Base-by-base conservation (phyloP, 2,888 invertebrate genomes). In the Drosophila neotestacea region DNA sequence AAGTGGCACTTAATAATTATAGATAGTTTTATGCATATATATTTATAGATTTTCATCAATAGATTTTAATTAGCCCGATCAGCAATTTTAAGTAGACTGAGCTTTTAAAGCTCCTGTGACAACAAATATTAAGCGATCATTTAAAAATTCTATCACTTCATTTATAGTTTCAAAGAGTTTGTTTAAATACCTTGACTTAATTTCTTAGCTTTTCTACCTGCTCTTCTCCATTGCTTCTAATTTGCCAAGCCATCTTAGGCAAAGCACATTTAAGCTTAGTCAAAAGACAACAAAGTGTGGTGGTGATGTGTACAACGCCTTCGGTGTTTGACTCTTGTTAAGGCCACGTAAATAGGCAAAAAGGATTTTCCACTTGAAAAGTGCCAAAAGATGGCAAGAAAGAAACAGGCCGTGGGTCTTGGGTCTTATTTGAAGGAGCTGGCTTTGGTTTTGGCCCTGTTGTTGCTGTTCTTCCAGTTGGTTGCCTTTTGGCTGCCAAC, bases 321-420 rank as follows among this genome's bases (percentile, higher is more conserved):
- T 63, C 50, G 69, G 73, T 81, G 76, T 81, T 81, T 78, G 81
- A 85, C 78, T 55, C 44, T 73, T 75, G 74, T 71, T 81, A 78
- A 80, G 78, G 67, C 85, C 71, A 82, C 73, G 81, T 73, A 73
- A 83, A 83, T 83, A 83, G 86, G 78, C 84, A 85, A 84, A 87
- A 88, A 85, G 89, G 85, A 86, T 90, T 90, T 88, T 86, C 90
- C 90, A 88, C 90, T 86, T 86, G 85, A 90, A 69, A 60, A 86
- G 86, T 86, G 90, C 88, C 81, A 90, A 76, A 81, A 77, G 74
- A 67, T 52, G 28, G 46, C 16, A 58, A 52, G 27, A 58, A 58
- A 69, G 44, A 70, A 55, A 56, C 58, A 65, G 48, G 60, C 28
- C 34, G 11, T 44, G 11, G 39, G 39, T 30, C 52, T 30, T 61